Base-by-base conservation (phyloP, 1,140 invertebrate species). In the Globodera rostochiensis region DNA sequence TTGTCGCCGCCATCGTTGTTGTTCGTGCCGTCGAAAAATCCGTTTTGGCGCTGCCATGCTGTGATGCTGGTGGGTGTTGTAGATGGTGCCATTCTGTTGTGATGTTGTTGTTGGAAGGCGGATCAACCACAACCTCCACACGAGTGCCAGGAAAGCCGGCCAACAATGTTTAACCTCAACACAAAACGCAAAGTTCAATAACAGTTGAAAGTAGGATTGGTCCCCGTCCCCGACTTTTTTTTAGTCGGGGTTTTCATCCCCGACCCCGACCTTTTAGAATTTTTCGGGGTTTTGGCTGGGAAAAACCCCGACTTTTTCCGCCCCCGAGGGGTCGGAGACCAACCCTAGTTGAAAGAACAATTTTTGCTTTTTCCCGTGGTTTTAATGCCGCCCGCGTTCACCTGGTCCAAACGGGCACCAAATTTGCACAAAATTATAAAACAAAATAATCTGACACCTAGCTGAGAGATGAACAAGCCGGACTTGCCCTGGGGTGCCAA, bases 91-190 rank as follows among this genome's bases (percentile, higher is more conserved):
- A 2, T 57, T 74, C 49, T 53, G 50, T 25, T 8, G 21, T 73
- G 6, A 73, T 36, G 19, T 73, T 57, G n/a, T 21, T 53, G 9
- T 46, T 64, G 13, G 15, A 4, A 19, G 57, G 6, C 57, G 15
- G 15, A 6, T 83, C 97, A 96, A 92, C 97, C 96, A 85, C 98
- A 97, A 90, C 96, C 95, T 94, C 98, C 97, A 15, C 96, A 91
- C 98, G 96, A 66, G 93, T 94, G 73, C 94, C 94, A 88, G 93
- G 92, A 91, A 96, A 95, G 81, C 93, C 92, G 87, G 98, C 94
- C 19, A 94, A 93, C 83, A 98, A 91, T 91, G 97, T 95, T 96
- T 93, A 91, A 96, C 95, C 92, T 74, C 93, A 92, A 82, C 15
- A 15, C 50, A 36, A 36, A 36, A 36, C 0, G 2, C 25, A 2